Conservation (phyloP, 2,113 vertebrate species). For the Lagopus leucura region DNA sequence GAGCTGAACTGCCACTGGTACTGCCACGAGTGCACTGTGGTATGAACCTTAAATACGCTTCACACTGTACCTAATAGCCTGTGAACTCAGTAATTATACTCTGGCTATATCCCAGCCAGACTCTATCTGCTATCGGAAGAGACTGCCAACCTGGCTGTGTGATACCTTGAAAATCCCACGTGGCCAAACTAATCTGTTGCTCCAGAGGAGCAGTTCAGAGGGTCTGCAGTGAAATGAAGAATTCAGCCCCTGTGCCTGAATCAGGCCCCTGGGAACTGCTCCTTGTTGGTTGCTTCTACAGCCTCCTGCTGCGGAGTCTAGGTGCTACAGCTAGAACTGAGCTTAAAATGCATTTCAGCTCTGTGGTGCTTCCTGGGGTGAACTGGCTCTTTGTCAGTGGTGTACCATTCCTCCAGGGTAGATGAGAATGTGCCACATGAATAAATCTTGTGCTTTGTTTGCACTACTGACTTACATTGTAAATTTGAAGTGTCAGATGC, state of each 20-base stretch:
- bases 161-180: neutral
- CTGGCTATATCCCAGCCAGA: neutral
- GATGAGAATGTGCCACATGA: neutral
- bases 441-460: conserved; percentile 67
- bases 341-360: neutral
- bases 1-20: neutral
- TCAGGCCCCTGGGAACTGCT: conserved; percentile 23
- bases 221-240: neutral
- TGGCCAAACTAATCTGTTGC: neutral
- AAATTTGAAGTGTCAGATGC: conserved; percentile 64
- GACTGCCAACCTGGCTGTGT: neutral
- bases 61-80: neutral
- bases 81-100: neutral
- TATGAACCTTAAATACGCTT: neutral
- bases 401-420: neutral
- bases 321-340: conserved; percentile 41
- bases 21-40: neutral
- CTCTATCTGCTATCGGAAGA: neutral
- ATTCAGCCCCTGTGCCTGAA: neutral
- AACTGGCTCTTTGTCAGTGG: conserved; percentile 30
- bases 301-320: conserved; percentile 36
- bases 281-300: conserved; percentile 21
- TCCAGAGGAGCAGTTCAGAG: neutral
- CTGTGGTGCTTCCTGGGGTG: conserved; percentile 20
- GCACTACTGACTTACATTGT: conserved; percentile 45